Base-by-base conservation (phyloP, 1,140 invertebrate genomes). In the Ooceraea biroi region DNA sequence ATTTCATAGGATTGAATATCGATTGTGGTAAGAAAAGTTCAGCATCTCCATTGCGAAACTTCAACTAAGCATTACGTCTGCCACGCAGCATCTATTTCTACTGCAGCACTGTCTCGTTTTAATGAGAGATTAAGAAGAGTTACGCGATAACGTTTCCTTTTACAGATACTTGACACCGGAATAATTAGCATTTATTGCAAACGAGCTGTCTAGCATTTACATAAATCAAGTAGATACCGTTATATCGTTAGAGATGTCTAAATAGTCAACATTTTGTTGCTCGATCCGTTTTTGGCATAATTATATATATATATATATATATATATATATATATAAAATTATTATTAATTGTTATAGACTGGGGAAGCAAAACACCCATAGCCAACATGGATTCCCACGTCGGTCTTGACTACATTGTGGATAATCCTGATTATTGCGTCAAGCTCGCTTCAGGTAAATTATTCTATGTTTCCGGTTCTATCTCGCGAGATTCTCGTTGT, bases 351-450 rank as follows among this genome's bases (percentile, higher is more conserved):
- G 69, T 88, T 92, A 84, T 88, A 92, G 91, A 90, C 82, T 36
- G 8, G 84, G 82, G 65, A 65, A 86, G 55, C 72, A 73, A 63
- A 86, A 71, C 89, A 90, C 88, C 88, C 87, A 89, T 91, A 87
- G 92, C 91, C 91, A 93, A 91, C 88, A 97, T 98, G 97, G 97
- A 98, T 95, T 97, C 97, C 88, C 96, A 97, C 89, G 97, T 98
- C 92, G 98, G 97, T 90, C 95, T 98, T 93, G 98, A 98, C 95
- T 98, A 98, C 93, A 98, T 99, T 92, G 97, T 98, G 73, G 98
- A 98, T 93, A 98, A 98, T 95, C 97, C 97, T 84, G 98, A 98
- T 93, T 99, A 99, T 94, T 98, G 98, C 86, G 95, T 96, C 71
- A 98, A 99, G 95, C 96, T 99, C 91, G 98, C 98, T 52, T 96